Evolutionary conservation across 2,888 invertebrate genomes (phyloP).

Genomic region (Sceliomorpha sp.): DNA sequence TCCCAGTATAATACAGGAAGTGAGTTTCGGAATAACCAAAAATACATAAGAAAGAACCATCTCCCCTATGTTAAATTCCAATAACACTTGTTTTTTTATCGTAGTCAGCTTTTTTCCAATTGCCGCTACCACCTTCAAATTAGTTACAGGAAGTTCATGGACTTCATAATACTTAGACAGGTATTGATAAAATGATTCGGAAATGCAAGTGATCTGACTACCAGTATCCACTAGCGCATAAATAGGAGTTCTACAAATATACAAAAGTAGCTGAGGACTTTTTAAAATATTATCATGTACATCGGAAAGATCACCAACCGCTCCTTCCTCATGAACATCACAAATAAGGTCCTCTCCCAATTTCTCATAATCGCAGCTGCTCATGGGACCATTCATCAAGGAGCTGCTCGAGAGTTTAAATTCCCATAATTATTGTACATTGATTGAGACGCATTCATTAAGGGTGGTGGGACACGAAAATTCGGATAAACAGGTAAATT

Average conservation of each 20-base stretch:
- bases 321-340: slow-evolving; percentile 2
- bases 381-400: slow-evolving; percentile 1
- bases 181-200: too few relatives aligned
- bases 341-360: slow-evolving; percentile 1
- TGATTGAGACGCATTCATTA: neutral
- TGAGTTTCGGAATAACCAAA: too few relatives aligned
- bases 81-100: neutral
- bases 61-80: neutral
- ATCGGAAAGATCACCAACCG: too few relatives aligned
- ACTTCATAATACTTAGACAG: too few relatives aligned
- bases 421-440: too few relatives aligned
- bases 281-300: neutral
- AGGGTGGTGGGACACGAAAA: slow-evolving; percentile 5
- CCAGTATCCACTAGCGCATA: slow-evolving; percentile 6
- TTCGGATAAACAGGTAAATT: neutral
- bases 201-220: too few relatives aligned
- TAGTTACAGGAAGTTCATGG: too few relatives aligned
- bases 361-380: slow-evolving; percentile 8
- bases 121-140: too few relatives aligned
- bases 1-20: neutral
- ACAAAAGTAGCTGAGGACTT: slow-evolving; percentile 3
- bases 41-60: neutral
- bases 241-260: neutral
- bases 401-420: slow-evolving; percentile 9
- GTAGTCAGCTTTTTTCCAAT: too few relatives aligned